phyloP scores from a whole-genome alignment of 2,888 invertebrate species.

The Acrobeloides nanus region DNA sequence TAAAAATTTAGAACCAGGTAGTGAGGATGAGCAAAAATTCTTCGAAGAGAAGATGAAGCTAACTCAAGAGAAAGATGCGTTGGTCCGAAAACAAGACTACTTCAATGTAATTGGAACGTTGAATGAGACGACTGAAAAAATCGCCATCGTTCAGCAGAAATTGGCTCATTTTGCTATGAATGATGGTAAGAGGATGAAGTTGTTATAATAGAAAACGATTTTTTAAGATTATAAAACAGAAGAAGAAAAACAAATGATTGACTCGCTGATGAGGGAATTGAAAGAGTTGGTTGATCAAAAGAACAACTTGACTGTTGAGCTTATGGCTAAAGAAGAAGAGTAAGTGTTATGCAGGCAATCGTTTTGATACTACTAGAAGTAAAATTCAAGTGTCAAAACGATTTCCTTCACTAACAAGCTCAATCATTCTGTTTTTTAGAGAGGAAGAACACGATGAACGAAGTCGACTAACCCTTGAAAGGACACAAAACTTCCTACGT shows the following conservation, averaged over 20 bases:
- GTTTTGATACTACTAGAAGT: too few species aligned
- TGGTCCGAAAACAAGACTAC: slow-evolving; percentile 27
- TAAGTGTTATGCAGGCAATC: too few species aligned
- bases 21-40: slow-evolving; percentile 34
- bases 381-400: too few species aligned
- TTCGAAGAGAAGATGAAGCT: slow-evolving; percentile 29
- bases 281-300: slow-evolving; percentile 28
- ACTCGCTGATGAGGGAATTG: slow-evolving; percentile 33
- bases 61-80: slow-evolving; percentile 31
- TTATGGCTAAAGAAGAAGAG: slow-evolving; percentile 23
- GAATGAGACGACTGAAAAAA: slow-evolving; percentile 21
- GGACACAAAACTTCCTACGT: slow-evolving; percentile 21
- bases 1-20: slow-evolving; percentile 14
- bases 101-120: slow-evolving; percentile 19
- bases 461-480: slow-evolving; percentile 14
- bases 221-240: slow-evolving; percentile 25
- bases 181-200: too few species aligned
- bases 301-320: slow-evolving; percentile 18
- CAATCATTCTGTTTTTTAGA: too few species aligned
- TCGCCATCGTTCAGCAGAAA: slow-evolving; percentile 16
- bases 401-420: too few species aligned
- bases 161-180: too few species aligned
- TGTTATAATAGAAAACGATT: not conserved
- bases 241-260: slow-evolving; percentile 35
- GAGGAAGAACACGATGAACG: slow-evolving; percentile 18